These are phyloP conservation scores for Plumapathes pennacea DNA, from an alignment of 92 coral and sea anemone species.

Conservation along the genomic window DNA sequence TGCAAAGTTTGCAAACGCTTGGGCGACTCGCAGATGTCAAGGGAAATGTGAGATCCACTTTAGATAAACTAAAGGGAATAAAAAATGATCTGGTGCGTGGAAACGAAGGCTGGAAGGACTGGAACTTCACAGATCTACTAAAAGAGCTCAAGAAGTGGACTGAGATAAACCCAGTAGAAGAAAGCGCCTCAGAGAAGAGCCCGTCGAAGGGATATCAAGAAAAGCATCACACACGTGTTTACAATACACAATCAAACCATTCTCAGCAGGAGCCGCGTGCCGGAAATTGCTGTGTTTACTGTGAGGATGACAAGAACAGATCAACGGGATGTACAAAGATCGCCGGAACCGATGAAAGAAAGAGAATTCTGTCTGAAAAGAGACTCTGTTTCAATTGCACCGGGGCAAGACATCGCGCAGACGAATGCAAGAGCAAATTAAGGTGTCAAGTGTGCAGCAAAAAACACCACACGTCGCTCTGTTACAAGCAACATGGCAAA, in stretches of 20 bases:
- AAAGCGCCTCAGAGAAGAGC: constrained; percentile 18
- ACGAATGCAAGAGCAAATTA: constrained; percentile 52
- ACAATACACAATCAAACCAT: not conserved
- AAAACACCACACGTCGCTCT: constrained; percentile 57
- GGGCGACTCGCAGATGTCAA: constrained; percentile 43
- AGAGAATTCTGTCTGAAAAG: constrained; percentile 38
- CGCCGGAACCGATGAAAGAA: constrained; percentile 22
- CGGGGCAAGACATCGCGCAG: constrained; percentile 43
- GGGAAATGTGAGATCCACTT: constrained; percentile 36
- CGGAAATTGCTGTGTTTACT: constrained; percentile 9
- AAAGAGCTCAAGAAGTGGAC: constrained; percentile 44
- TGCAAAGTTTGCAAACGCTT: constrained; percentile 47
- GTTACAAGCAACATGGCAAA: constrained; percentile 20
- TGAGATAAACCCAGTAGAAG: constrained; percentile 47
- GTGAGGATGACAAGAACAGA: not conserved
- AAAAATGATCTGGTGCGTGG: constrained; percentile 57
- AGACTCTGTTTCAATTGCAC: constrained; percentile 63
- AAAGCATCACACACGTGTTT: not conserved
- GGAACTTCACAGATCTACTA: constrained; percentile 46
- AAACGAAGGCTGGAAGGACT: constrained; percentile 56
- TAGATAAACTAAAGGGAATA: constrained; percentile 53
- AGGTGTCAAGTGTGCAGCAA: constrained; percentile 39
- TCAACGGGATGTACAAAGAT: constrained; percentile 5
- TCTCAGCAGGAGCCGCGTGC: not conserved
- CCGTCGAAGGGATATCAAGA: not conserved